Percentiles rank a stretch among this genome's conserved stretches.
These are phyloP conservation scores for Resseliella maxima DNA, from an alignment of 2,888 invertebrate species.

Conservation along the genomic window DNA sequence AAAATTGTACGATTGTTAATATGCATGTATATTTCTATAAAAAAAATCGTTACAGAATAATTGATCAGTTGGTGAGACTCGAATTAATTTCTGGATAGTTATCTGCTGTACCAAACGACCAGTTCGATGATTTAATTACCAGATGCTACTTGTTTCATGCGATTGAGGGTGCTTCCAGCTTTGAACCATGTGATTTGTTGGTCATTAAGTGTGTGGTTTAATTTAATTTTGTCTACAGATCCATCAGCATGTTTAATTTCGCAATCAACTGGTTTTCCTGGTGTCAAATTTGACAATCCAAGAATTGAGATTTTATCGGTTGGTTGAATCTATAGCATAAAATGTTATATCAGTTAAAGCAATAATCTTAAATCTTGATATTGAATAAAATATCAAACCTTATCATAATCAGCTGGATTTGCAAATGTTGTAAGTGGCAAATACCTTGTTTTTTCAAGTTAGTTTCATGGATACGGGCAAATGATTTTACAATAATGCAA, in stretches of 20 bases:
- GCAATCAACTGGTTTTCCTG: constrained; percentile 91
- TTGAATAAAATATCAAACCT: constrained; percentile 65
- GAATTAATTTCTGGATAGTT: too few relatives aligned
- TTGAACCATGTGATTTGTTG: constrained; percentile 98
- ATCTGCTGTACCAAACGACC: too few relatives aligned
- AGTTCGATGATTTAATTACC: constrained; percentile 42
- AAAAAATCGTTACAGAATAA: too few relatives aligned
- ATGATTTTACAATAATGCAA: constrained; percentile 98
- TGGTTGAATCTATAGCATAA: constrained; percentile 76
- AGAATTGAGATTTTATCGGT: constrained; percentile 84
- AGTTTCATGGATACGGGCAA: constrained; percentile 99
- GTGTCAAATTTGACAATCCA: constrained; percentile 83
- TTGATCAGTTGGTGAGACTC: too few relatives aligned
- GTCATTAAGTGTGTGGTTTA: constrained; percentile 97
- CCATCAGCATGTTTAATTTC: constrained; percentile 93
- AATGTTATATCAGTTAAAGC: background rate
- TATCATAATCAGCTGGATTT: constrained; percentile 93
- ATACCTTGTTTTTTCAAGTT: constrained; percentile 99
- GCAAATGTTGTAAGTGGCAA: constrained; percentile 94
- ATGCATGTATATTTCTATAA: too few relatives aligned
- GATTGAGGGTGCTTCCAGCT: constrained; percentile 97
- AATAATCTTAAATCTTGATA: background rate
- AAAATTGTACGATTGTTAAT: too few relatives aligned
- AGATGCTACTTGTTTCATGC: constrained; percentile 88
- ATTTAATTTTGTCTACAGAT: constrained; percentile 81